phyloP scores from a whole-genome alignment of 2,797 vertebrate species.

The Apogon talboti region DNA sequence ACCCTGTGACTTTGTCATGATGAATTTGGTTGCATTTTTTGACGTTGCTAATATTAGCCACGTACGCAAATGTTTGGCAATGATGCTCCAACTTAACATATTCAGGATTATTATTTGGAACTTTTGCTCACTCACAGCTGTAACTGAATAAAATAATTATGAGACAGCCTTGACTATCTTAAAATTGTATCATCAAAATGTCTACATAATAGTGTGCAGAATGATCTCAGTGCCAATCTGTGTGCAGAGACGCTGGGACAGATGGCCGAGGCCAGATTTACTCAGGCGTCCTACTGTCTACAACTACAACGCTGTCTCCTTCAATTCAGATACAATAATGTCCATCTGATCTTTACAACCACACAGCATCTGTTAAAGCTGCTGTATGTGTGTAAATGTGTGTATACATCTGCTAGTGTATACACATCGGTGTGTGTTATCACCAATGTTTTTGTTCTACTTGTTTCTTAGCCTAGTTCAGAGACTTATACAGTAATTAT shows the following conservation, averaged over 20 bases:
- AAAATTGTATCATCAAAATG: constrained; percentile 1
- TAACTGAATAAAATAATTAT: constrained; percentile 5
- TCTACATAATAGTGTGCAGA: neutral
- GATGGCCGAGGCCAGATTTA: constrained; percentile 68
- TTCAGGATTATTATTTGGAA: neutral
- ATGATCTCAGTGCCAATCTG: constrained; percentile 19
- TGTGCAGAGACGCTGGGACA: constrained; percentile 49
- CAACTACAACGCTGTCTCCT: constrained; percentile 53
- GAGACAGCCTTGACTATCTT: constrained; percentile 3
- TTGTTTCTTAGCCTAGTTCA: neutral
- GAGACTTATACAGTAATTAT: neutral
- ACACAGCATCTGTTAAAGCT: constrained; percentile 63
- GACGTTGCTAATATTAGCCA: neutral
- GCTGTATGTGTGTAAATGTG: constrained; percentile 17
- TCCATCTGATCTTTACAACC: constrained; percentile 65
- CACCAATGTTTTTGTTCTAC: constrained; percentile 24
- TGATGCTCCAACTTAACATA: neutral
- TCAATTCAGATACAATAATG: constrained; percentile 47
- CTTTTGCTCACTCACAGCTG: too few relatives aligned
- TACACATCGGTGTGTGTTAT: constrained; percentile 12
- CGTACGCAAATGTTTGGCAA: neutral
- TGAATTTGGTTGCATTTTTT: constrained; percentile 3
- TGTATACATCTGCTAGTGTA: neutral
- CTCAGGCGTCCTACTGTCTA: constrained; percentile 57
- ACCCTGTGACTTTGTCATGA: constrained; percentile 11